These are phyloP conservation scores for Oscheius sp. DNA, from an alignment of 2,888 invertebrate species.

Conservation along the genomic window DNA sequence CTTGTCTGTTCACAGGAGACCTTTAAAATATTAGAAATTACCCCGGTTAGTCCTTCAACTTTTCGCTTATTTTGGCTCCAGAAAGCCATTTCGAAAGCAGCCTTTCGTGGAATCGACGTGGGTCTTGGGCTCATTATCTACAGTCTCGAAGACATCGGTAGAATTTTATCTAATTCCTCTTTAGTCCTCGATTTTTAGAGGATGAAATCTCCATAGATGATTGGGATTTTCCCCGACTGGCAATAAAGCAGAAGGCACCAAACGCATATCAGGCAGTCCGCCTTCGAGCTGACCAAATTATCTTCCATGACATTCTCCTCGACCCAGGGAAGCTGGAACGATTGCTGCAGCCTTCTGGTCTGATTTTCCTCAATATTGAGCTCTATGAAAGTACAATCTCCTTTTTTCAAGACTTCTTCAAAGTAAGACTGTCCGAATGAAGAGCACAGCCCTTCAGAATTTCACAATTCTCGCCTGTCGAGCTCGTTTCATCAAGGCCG, in stretches of 20 bases:
- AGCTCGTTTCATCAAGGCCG: constrained; percentile 23
- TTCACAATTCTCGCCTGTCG: neutral
- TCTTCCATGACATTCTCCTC: constrained; percentile 21
- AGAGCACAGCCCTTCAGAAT: too few species aligned
- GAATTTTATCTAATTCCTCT: neutral
- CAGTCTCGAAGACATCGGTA: constrained; percentile 6
- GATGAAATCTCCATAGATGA: constrained; percentile 18
- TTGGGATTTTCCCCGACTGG: constrained; percentile 12
- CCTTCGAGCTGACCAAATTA: constrained; percentile 13
- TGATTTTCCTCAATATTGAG: constrained; percentile 20
- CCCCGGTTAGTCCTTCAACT: constrained; percentile 3
- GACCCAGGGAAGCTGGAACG: constrained; percentile 24
- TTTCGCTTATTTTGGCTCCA: neutral
- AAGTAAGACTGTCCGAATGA: neutral
- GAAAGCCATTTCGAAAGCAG: constrained; percentile 8
- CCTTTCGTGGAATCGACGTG: constrained; percentile 22
- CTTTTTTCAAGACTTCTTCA: constrained; percentile 23
- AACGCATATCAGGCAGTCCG: constrained; percentile 24
- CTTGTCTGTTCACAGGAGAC: constrained; percentile 21
- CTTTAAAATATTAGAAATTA: constrained; percentile 20
- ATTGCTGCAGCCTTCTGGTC: constrained; percentile 6
- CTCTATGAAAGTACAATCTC: constrained; percentile 22
- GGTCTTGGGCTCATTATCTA: constrained; percentile 9
- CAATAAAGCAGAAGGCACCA: constrained; percentile 27
- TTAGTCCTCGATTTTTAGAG: constrained; percentile 8